These are phyloP conservation scores for Urophycis tenuis DNA, from an alignment of 2,797 vertebrate species.

Conservation along the genomic window DNA sequence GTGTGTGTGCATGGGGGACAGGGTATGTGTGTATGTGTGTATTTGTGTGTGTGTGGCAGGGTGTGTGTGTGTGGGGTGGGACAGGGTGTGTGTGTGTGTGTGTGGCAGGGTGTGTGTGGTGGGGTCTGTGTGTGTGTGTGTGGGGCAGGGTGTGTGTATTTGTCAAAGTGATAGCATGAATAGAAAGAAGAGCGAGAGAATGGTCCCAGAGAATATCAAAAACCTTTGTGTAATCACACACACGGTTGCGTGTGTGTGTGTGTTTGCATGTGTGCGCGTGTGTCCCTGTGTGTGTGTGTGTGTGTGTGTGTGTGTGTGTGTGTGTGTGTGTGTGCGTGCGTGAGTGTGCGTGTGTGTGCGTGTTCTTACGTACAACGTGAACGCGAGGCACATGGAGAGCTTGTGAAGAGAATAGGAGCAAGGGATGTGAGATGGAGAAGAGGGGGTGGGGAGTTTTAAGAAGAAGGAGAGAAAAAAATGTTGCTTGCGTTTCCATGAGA, in stretches of 20 bases:
- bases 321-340: slow-evolving; percentile 9
- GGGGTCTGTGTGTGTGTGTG: background rate
- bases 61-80: background rate
- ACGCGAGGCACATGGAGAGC: background rate
- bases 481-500: slow-evolving; percentile 16
- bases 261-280: slow-evolving; percentile 10
- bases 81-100: slow-evolving; percentile 6
- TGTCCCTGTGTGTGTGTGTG: background rate
- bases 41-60: background rate
- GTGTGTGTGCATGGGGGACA: background rate
- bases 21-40: slow-evolving; percentile 7
- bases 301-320: background rate
- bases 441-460: slow-evolving; percentile 18
- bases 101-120: background rate
- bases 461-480: slow-evolving; percentile 18
- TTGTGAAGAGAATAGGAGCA: background rate
- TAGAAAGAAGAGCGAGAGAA: background rate
- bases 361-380: background rate
- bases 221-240: background rate
- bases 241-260: slow-evolving; percentile 3
- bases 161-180: background rate
- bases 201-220: background rate
- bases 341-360: background rate
- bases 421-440: slow-evolving; percentile 20
- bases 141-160: background rate